Evolutionary conservation across 2,888 invertebrate species (phyloP), one percentile per base, ranked within the genome.

Genomic region (Plebejus argus): DNA sequence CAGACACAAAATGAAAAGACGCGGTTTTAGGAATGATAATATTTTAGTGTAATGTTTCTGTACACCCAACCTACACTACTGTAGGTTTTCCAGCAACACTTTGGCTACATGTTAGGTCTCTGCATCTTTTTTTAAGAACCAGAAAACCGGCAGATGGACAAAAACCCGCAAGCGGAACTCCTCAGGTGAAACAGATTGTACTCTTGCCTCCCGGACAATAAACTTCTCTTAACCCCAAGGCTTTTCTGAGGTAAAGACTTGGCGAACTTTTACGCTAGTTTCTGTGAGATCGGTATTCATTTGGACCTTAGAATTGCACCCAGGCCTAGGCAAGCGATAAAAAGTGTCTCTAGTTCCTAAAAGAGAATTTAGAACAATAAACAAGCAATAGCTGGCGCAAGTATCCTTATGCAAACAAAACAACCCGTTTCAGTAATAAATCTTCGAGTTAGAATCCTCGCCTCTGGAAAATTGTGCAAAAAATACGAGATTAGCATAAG

Each of bases 401-500:
- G 10, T 45, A 76, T 76, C 76, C 71, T 70, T 56, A 56, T 77
- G 39, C 35, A 20, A 35, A 56, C 56, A 71, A 71, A 23, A 56
- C 56, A 77, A 72, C 77, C 71, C 77, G 71, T 71, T 72, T 23
- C 72, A 56, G 77, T 23, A 56, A 77, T 77, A 77, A 72, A 77
- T 77, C 71, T 77, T 23, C 56, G 53, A 70, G 71, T 71, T 35
- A 56, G 71, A 58, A 58, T 20, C 39, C 71, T 71, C 58, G 77
- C 70, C 70, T 77, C 77, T 53, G 18, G 71, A 58, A 77, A 77
- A 72, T 71, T 77, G 56, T 35, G 71, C 71, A 53, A 39, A 82
- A 81, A 82, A 81, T 79, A 79, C 79, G 74, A 79, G 82, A 84
- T 85, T 83, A 82, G 81, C 82, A 83, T 81, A 82, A 80, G 81